Conservation (phyloP, 2,113 vertebrate genomes). For the Garra rufa region DNA sequence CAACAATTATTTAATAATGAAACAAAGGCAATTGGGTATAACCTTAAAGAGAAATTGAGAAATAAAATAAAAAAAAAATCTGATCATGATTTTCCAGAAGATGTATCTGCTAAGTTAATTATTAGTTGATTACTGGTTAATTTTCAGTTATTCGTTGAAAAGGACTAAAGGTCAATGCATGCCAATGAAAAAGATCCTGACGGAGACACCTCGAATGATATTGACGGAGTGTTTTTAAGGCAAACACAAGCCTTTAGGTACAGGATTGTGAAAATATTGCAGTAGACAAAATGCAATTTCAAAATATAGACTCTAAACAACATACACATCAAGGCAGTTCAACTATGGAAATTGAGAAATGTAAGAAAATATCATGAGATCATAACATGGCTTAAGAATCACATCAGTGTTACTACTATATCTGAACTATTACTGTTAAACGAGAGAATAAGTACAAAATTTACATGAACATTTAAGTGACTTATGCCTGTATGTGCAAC, state of each 20-base stretch:
- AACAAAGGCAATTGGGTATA: neutral
- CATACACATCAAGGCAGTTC: neutral
- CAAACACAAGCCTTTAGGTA: neutral
- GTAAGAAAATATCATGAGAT: neutral
- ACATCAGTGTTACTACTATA: neutral
- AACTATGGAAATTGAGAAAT: neutral
- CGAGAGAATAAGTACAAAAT: neutral
- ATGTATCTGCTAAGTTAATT: neutral
- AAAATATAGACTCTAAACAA: slow-evolving; percentile 26
- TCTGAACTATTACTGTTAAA: neutral
- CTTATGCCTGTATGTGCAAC: neutral
- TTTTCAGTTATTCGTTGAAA: neutral
- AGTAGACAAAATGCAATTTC: neutral
- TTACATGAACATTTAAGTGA: neutral
- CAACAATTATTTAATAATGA: neutral
- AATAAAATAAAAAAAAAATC: neutral
- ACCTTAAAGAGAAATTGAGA: neutral
- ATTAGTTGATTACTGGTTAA: no score
- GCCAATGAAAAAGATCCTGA: neutral
- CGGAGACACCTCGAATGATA: neutral
- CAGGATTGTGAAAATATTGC: neutral
- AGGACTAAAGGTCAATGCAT: neutral
- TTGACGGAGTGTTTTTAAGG: neutral
- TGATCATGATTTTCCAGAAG: neutral
- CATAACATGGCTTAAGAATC: neutral